Evolutionary conservation across 2,797 vertebrate genomes (phyloP), one percentile per base, ranked within the genome.

Genomic region (Manis crassicaudata): DNA sequence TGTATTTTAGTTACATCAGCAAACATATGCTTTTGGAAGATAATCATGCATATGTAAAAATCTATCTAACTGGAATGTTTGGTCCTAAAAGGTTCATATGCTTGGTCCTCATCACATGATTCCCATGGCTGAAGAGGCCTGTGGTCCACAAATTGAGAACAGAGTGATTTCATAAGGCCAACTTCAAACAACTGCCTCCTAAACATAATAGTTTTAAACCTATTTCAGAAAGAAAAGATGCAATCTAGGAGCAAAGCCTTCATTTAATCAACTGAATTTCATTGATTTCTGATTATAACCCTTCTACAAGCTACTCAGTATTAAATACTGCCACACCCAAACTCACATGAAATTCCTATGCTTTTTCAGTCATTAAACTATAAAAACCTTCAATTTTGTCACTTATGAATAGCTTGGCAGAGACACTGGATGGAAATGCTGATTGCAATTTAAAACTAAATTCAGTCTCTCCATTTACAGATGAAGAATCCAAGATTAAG

Each of bases 361-460:
- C 29, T 75, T 37, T 92, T 83, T 94, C 29, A 75, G 68, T 88
- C 76, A 88, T 75, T 70, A 80, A n/a, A 79, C 13, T 27, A 60
- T 52, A 89, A 92, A 73, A 87, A 65, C 35, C 58, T 88, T 81
- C 52, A 11, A 81, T 75, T 91, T 77, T 86, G 50, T 89, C 92
- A 75, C 43, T 87, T 40, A 81, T 80, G 35, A 90, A 75, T 5
- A 58, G 20, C 56, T 79, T 12, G 58, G 58, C 63, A 35, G 37
- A 58, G 32, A 75, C 23, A 80, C 25, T 50, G 21, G 20, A 25
- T 2, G 83, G n/a, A 96, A 80, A 6, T 56, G 37, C 32, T 35
- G 20, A n/a, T 7, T 40, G 8, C 43, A 73, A 94, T 25, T 81
- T 84, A 96, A 79, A 83, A 52, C 27, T 16, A 88, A 29, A 6